Evolutionary conservation across 2,888 invertebrate species (phyloP).

Genomic region (Anodontia alba): DNA sequence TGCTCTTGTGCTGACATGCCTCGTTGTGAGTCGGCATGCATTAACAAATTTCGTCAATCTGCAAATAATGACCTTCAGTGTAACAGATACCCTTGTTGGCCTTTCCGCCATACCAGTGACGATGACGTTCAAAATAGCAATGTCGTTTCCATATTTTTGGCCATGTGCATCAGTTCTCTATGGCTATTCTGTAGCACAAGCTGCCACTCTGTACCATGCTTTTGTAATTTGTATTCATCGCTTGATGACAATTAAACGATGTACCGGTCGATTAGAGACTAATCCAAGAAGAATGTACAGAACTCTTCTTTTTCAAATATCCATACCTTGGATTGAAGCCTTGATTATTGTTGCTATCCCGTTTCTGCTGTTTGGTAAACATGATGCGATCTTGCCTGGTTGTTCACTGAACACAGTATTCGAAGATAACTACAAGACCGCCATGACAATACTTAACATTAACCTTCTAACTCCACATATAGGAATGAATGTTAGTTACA

Average conservation of each 20-base stretch:
- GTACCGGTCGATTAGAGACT: neutral
- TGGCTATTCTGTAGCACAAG: neutral
- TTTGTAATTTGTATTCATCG: conserved; percentile 14
- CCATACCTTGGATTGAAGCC: neutral
- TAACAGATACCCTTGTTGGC: conserved; percentile 3
- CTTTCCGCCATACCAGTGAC: neutral
- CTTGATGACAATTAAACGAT: neutral
- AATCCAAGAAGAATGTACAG: neutral
- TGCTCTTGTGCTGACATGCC: neutral
- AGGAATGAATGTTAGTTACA: conserved; percentile 9
- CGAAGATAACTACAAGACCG: neutral
- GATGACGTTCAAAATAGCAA: neutral
- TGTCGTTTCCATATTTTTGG: neutral
- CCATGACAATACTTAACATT: neutral
- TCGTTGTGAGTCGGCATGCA: neutral
- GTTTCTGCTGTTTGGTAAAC: neutral
- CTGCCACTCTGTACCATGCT: neutral
- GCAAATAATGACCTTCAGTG: conserved; percentile 1
- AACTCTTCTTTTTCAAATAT: neutral
- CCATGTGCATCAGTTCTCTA: neutral
- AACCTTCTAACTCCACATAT: neutral
- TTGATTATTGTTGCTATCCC: neutral
- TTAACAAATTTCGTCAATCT: conserved; percentile 2
- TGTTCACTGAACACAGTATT: conserved; percentile 3
- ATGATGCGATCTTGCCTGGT: neutral